A percentile compares a stretch with the other conserved stretches of the same genome.
phyloP scores from a whole-genome alignment of 1,140 invertebrate genomes.

The Drosophila setifemur region DNA sequence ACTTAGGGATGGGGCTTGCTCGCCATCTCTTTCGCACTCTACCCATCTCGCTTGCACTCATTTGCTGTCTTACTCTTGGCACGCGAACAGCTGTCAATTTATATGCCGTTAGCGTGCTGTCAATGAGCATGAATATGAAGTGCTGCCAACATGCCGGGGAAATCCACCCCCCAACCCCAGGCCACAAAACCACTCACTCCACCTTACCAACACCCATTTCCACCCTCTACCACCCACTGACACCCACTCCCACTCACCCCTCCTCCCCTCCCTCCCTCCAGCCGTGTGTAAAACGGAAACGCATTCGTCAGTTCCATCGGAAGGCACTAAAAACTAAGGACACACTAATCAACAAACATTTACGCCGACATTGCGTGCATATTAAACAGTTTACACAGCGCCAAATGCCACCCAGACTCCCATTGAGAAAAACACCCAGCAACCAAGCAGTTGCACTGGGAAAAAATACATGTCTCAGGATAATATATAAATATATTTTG shows the following conservation, averaged over 20 bases:
- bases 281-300: constrained; percentile 46
- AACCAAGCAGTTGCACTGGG: not conserved
- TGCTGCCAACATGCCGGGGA: constrained; percentile 19
- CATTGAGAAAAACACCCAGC: not conserved
- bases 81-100: constrained; percentile 73
- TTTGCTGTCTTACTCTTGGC: constrained; percentile 12
- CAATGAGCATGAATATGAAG: constrained; percentile 78
- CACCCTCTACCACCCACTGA: not conserved
- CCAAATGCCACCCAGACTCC: not conserved
- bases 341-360: constrained; percentile 81
- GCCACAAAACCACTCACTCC: not conserved
- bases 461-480: too few relatives aligned
- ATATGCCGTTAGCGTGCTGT: constrained; percentile 80
- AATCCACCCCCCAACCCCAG: not conserved
- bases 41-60: not conserved
- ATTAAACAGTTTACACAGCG: constrained; percentile 59
- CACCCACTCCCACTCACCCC: not conserved
- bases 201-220: not conserved
- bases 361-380: constrained; percentile 80
- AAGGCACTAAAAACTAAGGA: constrained; percentile 78
- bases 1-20: not conserved
- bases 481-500: too few relatives aligned
- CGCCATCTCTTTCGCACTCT: not conserved
- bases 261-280: not conserved
- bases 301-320: constrained; percentile 65